Evolutionary conservation across 2,113 vertebrate species (phyloP), one percentile per base, ranked within the genome.

Genomic region (Gymnorhina tibicen): DNA sequence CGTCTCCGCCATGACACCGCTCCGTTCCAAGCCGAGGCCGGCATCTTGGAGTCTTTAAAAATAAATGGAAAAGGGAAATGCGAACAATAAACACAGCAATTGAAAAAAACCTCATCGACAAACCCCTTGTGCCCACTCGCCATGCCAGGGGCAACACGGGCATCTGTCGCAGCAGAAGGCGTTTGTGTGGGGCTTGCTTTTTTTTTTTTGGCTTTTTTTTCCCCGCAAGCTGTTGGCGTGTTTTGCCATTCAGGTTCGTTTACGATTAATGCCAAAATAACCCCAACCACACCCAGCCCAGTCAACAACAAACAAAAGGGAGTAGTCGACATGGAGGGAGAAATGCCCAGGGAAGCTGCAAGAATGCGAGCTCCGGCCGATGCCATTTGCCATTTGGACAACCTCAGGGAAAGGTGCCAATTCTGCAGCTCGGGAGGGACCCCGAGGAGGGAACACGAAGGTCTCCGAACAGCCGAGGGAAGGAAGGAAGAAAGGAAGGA

Each of bases 261-360:
- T 97, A 96, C 93, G 97, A 98, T 98, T 98, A 98, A 97, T 97
- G 93, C 53, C 89, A 97, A 96, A 96, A 96, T 72, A 91, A 1
- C 0, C 64, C 92, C 79, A 85, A 93, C 91, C 85, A 97, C 93
- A 91, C 91, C 97, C 97, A 98, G 96, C 92, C 96, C 76, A 96
- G 97, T 97, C 98, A 98, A 98, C 97, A 98, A 98, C 97, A 97
- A 98, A 97, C 98, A 98, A 98, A 98, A 97, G 97, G 96, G 94
- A 98, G 85, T 94, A 97, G 97, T 97, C 92, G 94, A 97, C 95
- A 94, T 91, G 44, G 81, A 97, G 95, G 95, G 92, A 97, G 96
- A 96, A 94, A 97, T 97, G 97, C 97, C 97, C 96, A 27, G 72
- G 95, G 97, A 97, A 97, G 96, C 95, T 86, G 93, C 93, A 84